phyloP scores from a whole-genome alignment of 1,140 invertebrate genomes.

The Ooceraea biroi region DNA sequence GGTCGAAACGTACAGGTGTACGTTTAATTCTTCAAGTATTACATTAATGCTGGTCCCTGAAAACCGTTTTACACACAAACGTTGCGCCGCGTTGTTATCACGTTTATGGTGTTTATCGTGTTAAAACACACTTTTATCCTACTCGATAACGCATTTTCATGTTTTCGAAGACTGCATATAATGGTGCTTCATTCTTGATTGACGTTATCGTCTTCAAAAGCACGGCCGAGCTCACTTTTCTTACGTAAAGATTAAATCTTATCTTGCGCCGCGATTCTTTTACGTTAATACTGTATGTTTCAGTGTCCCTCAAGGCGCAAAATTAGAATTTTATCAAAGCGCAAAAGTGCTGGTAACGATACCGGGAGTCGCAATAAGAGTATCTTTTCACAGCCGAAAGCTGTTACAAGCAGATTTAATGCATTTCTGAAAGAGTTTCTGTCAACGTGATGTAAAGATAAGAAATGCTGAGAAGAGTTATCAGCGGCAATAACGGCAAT shows the following conservation, averaged over 20 bases:
- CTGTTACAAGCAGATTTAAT: background rate
- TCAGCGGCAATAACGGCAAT: conserved; percentile 47
- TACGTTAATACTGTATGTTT: background rate
- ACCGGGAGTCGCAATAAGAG: background rate
- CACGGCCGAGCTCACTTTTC: background rate
- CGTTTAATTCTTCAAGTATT: conserved; percentile 4
- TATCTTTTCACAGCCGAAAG: background rate
- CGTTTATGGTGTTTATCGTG: background rate
- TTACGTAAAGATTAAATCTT: background rate
- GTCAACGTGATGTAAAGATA: background rate
- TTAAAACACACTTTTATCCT: conserved; percentile 20
- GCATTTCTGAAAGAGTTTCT: background rate
- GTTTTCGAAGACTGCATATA: conserved; percentile 14
- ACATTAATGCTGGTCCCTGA: conserved; percentile 1
- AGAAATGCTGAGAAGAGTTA: conserved; percentile 33
- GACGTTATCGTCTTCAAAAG: background rate
- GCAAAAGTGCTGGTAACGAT: background rate
- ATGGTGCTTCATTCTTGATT: background rate
- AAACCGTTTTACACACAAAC: background rate
- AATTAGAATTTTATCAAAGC: conserved; percentile 6
- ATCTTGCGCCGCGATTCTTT: background rate
- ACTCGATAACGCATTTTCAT: conserved; percentile 5
- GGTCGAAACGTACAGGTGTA: conserved; percentile 9
- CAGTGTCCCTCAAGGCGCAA: background rate
- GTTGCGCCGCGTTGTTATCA: background rate